A percentile compares a stretch with the other conserved stretches of the same genome.
Conservation (phyloP, 2,888 invertebrate genomes). For the Brachypalpus laphriformis region DNA sequence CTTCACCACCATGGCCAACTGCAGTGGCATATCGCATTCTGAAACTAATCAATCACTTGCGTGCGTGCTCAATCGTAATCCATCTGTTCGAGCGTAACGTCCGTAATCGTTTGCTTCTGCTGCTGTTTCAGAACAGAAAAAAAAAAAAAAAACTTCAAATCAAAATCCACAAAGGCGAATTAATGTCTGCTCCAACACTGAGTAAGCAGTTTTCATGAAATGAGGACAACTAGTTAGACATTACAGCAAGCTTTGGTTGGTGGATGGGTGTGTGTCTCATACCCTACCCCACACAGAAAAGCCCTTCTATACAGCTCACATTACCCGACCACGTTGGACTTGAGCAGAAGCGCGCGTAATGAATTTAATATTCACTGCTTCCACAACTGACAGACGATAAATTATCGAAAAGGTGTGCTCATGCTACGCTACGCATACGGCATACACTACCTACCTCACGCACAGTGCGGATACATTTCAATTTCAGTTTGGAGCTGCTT, state of each 20-base stretch:
- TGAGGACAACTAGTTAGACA: conserved; percentile 56
- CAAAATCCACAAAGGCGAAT: conserved; percentile 45
- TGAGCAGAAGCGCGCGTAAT: conserved; percentile 25
- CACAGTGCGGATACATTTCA: neutral
- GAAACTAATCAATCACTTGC: conserved; percentile 67
- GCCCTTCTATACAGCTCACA: conserved; percentile 36
- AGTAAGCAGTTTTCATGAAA: conserved; percentile 36
- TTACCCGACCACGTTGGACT: conserved; percentile 17
- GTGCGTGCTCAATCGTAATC: conserved; percentile 69
- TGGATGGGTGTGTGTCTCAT: conserved; percentile 17
- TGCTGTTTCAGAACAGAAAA: neutral
- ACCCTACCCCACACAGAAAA: conserved; percentile 22
- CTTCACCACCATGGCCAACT: conserved; percentile 28
- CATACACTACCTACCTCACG: conserved; percentile 44
- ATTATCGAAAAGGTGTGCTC: conserved; percentile 64
- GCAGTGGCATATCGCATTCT: conserved; percentile 37
- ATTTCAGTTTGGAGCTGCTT: no score
- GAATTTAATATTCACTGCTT: conserved; percentile 55
- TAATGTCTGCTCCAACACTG: conserved; percentile 28
- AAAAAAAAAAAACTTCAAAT: conserved; percentile 20
- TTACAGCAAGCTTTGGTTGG: neutral
- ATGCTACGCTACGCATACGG: no score
- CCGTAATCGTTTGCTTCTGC: conserved; percentile 24
- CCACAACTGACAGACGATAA: conserved; percentile 55
- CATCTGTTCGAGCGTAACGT: conserved; percentile 63